Base-by-base conservation (phyloP, 2,888 invertebrate genomes). In the Lycia hirtaria region DNA sequence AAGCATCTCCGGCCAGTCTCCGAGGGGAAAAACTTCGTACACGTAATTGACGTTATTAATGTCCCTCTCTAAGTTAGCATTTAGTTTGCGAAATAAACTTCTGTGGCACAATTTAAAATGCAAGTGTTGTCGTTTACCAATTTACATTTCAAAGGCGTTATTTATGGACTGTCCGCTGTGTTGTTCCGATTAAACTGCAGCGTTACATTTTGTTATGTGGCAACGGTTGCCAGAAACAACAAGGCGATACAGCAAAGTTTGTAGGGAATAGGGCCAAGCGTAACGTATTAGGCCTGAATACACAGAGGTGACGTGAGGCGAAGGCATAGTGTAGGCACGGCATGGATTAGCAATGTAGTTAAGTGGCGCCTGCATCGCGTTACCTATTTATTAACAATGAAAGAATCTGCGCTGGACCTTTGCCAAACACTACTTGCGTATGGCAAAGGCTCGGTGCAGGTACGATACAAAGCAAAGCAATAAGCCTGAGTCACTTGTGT, bases 21-120 rank as follows among this genome's bases (percentile, higher is more conserved):
- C 60, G 69, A 72, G 65, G 68, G 68, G 68, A 67, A 71, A 73
- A 79, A 78, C 69, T 82, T 80, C 72, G 60, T 58, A 60, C 61
- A 69, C 68, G 69, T 76, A 80, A 78, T 80, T 80, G 76, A 80
- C 70, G 60, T 75, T 76, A 73, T 73, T 75, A 72, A 78, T 74
- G 74, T 63, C 55, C 40, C 48, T 60, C 61, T 60, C 57, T 60
- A 56, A 52, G 57, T 60, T 63, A 55, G 60, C 51, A 43, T 61
- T 66, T 58, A 64, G 45, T 62, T 62, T 37, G 50, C 35, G 26
- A 53, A 56, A 50, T 56, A 58, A 64, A 58, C 52, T 43, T 52
- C 38, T 56, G 54, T 49, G 60, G 48, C 58, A 30, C 58, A 19
- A 43, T 41, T 57, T 57, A 14, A 57, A 57, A 57, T 57, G 57